Conservation (phyloP, 2,113 vertebrate genomes). For the Periophthalmodon schlosseri region DNA sequence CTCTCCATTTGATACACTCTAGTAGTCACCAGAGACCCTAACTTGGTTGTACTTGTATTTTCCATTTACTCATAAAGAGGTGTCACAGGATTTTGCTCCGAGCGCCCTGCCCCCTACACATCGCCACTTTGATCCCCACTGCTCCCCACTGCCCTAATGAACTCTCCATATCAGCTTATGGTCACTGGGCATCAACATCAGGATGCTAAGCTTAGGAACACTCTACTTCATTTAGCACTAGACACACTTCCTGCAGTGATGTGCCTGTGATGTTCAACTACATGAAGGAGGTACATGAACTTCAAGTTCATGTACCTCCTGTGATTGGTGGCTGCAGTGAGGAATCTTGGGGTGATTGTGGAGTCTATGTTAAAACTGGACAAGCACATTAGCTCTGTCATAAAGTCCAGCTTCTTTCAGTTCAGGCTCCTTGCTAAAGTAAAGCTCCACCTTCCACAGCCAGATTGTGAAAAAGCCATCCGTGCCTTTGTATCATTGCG, state of each 20-base stretch:
- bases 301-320: background rate
- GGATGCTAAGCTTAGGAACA: slow-evolving; percentile 1
- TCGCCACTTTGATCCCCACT: slow-evolving; percentile 46
- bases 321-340: background rate
- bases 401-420: no score
- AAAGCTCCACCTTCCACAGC: no score
- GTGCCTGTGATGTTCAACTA: background rate
- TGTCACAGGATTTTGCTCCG: slow-evolving; percentile 18
- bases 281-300: no score
- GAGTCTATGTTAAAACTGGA: no score
- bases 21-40: no score
- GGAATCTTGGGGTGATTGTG: no score
- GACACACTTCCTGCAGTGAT: background rate
- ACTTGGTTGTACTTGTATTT: background rate
- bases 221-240: background rate
- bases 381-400: no score
- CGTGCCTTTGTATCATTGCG: no score
- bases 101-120: slow-evolving; percentile 29
- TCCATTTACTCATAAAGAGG: slow-evolving; percentile 41
- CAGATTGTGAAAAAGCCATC: no score
- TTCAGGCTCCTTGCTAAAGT: no score
- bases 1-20: no score
- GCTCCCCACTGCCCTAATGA: slow-evolving; percentile 50
- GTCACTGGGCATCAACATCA: slow-evolving; percentile 36
- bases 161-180: slow-evolving; percentile 36